Conservation (phyloP, 2,888 invertebrate genomes). For the Lottia gigantea region DNA sequence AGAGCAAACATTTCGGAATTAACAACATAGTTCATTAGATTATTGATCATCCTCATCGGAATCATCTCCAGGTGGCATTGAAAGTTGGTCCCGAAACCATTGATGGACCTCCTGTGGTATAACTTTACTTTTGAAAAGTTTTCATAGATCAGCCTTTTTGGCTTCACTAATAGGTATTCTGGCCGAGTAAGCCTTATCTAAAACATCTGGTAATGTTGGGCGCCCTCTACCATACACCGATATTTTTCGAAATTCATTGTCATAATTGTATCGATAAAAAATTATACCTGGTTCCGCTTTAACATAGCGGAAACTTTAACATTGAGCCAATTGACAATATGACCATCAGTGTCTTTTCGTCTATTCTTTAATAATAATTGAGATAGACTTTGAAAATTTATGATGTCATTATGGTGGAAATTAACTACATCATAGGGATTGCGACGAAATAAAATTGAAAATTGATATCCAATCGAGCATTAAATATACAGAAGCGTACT, state of each 20-base stretch:
- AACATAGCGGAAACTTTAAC: conserved; percentile 15
- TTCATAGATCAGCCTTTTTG: conserved; percentile 14
- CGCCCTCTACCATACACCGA: not conserved
- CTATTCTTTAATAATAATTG: conserved; percentile 12
- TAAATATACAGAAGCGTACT: not conserved
- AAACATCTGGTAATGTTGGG: not conserved
- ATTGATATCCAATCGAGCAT: conserved; percentile 13
- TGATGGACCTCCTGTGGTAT: conserved; percentile 14
- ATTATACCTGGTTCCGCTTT: conserved; percentile 8
- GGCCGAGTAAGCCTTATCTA: not conserved
- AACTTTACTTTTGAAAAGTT: conserved; percentile 15
- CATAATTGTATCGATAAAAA: conserved; percentile 5
- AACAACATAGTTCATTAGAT: too few species aligned
- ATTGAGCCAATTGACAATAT: conserved; percentile 14
- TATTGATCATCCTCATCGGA: too few species aligned
- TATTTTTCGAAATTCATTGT: not conserved
- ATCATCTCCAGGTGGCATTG: too few species aligned
- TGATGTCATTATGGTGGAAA: conserved; percentile 11
- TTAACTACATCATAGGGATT: conserved; percentile 10
- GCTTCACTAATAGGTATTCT: conserved; percentile 11
- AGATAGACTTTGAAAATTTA: conserved; percentile 13
- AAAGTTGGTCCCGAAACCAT: conserved; percentile 11
- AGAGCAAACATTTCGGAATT: too few species aligned
- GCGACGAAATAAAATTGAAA: not conserved
- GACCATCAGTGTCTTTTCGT: conserved; percentile 10